Evolutionary conservation across 1,140 invertebrate genomes (phyloP).

Genomic region (Drosophila tristis): DNA sequence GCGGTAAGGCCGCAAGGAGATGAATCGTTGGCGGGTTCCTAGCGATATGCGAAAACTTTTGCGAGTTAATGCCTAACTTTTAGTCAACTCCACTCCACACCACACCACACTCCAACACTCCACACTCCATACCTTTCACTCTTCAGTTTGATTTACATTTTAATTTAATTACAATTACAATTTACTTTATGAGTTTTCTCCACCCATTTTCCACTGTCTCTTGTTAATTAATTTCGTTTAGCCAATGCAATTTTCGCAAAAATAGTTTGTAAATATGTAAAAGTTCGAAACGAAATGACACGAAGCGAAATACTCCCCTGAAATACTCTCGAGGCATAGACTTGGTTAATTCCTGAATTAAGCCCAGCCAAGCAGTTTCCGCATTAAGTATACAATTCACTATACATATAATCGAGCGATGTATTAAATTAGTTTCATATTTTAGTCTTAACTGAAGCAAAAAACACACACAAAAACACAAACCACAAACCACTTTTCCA

Average conservation of each 20-base stretch:
- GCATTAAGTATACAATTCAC: slow-evolving; percentile 35
- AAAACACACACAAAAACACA: slow-evolving; percentile 24
- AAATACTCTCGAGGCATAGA: slow-evolving; percentile 47
- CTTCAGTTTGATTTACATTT: slow-evolving; percentile 41
- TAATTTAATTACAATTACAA: slow-evolving; percentile 21
- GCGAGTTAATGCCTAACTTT: slow-evolving; percentile 74
- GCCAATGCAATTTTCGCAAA: slow-evolving; percentile 68
- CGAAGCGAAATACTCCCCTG: slow-evolving; percentile 57
- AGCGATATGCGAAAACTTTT: slow-evolving; percentile 39
- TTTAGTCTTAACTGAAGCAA: slow-evolving; percentile 49
- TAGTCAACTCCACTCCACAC: slow-evolving; percentile 69
- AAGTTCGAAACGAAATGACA: slow-evolving; percentile 2
- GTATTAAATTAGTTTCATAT: slow-evolving; percentile 76
- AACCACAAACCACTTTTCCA: slow-evolving; percentile 13
- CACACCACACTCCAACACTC: not conserved
- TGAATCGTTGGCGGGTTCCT: slow-evolving; percentile 45
- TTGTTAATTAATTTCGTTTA: slow-evolving; percentile 67
- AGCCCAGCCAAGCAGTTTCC: slow-evolving; percentile 39
- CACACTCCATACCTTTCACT: slow-evolving; percentile 2
- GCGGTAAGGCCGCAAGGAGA: slow-evolving; percentile 64
- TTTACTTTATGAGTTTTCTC: slow-evolving; percentile 2
- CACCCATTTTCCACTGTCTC: slow-evolving; percentile 6
- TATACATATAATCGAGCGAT: slow-evolving; percentile 43
- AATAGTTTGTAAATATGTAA: slow-evolving; percentile 80
- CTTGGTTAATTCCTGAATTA: slow-evolving; percentile 44